Conservation (phyloP, 2,113 vertebrate species). For the Carassius carassius region DNA sequence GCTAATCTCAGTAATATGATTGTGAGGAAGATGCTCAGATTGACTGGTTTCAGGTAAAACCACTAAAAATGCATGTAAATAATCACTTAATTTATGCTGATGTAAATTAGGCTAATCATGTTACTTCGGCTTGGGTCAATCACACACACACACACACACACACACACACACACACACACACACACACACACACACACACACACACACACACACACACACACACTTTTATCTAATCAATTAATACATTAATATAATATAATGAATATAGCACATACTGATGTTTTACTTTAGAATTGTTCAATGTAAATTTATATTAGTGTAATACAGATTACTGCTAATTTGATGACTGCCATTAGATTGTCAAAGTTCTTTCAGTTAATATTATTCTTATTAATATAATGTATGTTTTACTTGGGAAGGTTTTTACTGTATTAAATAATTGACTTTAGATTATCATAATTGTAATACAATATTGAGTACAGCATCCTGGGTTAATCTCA, state of each 20-base stretch:
- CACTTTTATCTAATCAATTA: too few relatives aligned
- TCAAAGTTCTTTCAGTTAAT: background rate
- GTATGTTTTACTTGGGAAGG: background rate
- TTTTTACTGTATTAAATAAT: background rate
- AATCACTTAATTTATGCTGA: background rate
- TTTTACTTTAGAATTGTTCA: background rate
- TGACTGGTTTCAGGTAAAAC: conserved; percentile 7
- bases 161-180: too few relatives aligned
- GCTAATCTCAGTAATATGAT: background rate
- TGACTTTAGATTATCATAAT: background rate
- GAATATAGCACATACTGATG: too few relatives aligned
- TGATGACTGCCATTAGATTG: background rate
- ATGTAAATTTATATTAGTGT: background rate
- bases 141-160: too few relatives aligned
- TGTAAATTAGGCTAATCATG: background rate
- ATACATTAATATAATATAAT: too few relatives aligned
- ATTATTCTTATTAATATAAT: background rate
- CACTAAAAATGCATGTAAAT: conserved; percentile 2
- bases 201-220: too few relatives aligned
- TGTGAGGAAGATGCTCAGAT: background rate
- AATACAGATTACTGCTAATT: background rate
- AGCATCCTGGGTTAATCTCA: background rate
- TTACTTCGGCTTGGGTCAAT: too few relatives aligned
- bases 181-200: too few relatives aligned
- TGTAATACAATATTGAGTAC: too few relatives aligned